Percentiles rank a stretch among this genome's conserved stretches.
phyloP scores from a whole-genome alignment of 2,113 vertebrate species.

The Coreoperca whiteheadi region DNA sequence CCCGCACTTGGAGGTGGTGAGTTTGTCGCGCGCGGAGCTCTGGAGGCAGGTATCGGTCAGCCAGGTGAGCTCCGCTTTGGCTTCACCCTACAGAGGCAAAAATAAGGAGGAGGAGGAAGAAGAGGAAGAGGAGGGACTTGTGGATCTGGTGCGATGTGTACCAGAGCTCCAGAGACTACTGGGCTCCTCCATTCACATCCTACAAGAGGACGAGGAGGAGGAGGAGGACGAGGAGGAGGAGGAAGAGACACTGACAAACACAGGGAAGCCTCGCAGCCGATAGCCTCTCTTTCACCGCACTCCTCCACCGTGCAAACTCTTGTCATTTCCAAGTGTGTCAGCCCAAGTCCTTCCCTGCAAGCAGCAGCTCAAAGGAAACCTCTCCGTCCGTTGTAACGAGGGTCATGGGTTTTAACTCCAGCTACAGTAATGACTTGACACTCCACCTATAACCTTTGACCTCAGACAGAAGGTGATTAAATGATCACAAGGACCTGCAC shows the following conservation, averaged over 20 bases:
- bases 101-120: constrained; percentile 81
- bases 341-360: constrained; percentile 37
- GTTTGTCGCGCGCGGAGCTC: constrained; percentile 88
- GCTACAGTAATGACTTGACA: constrained; percentile 55
- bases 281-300: constrained; percentile 66
- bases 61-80: constrained; percentile 89
- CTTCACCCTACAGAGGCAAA: constrained; percentile 72
- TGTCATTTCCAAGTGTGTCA: constrained; percentile 12
- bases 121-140: constrained; percentile 84
- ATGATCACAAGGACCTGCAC: constrained; percentile 66
- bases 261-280: constrained; percentile 69
- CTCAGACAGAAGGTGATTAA: constrained; percentile 66
- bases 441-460: constrained; percentile 71
- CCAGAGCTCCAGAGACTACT: constrained; percentile 93
- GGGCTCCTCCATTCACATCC: constrained; percentile 88
- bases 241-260: constrained; percentile 44
- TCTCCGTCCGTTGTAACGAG: constrained; percentile 66
- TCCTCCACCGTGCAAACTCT: constrained; percentile 17
- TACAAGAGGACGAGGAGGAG: constrained; percentile 78
- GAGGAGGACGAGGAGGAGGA: constrained; percentile 53
- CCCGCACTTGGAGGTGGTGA: constrained; percentile 94
- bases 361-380: constrained; percentile 66
- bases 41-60: constrained; percentile 91
- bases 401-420: constrained; percentile 55
- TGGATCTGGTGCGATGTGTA: constrained; percentile 94